Evolutionary conservation across 2,888 invertebrate genomes (phyloP), one percentile per base, ranked within the genome.

Genomic region (Hirtodrosophila histrioides): DNA sequence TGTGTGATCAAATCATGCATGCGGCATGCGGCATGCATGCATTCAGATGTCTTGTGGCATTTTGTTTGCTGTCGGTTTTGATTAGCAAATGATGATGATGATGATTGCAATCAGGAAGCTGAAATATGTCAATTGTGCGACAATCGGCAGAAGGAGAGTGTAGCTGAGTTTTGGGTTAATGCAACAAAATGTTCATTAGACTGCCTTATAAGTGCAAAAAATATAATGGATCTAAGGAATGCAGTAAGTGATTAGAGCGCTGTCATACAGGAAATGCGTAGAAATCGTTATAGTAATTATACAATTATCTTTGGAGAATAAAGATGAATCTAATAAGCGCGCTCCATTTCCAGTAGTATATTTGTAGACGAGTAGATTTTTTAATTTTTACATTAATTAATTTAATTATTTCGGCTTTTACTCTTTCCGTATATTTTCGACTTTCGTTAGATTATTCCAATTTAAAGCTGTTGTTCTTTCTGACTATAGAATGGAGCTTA

Each of bases 1-100:
- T 58, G 73, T 78, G 64, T 45, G 69, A 73, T 73, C 73, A 73
- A 73, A 73, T 69, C 73, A 57, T 61, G 72, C 69, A 72, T 73
- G 27, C 27, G 5, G 72, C 69, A 72, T 73, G 27, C 27, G 5
- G 27, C 27, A 27, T 9, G 31, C 73, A 56, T 53, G 60, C 73
- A 73, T 73, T 69, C 54, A 65, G 50, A 65, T 73, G 73, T 73
- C 57, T 73, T 66, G 48, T 40, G 75, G 66, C 69, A 69, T 72
- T 74, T 71, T 69, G 73, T 73, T 65, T 70, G 69, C 68, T 82
- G 83, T 81, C 83, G 51, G 65, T 73, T 78, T 83, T 80, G 83
- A 81, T 81, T 81, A 81, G 77, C 77, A 66, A 77, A 69, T 61
- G 56, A 65, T 44, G 45, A 56, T 65, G 46, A 57, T 40, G 45